These are phyloP conservation scores for Macaca mulatta DNA, from an alignment of 2,113 vertebrate species.

Conservation along the genomic window DNA sequence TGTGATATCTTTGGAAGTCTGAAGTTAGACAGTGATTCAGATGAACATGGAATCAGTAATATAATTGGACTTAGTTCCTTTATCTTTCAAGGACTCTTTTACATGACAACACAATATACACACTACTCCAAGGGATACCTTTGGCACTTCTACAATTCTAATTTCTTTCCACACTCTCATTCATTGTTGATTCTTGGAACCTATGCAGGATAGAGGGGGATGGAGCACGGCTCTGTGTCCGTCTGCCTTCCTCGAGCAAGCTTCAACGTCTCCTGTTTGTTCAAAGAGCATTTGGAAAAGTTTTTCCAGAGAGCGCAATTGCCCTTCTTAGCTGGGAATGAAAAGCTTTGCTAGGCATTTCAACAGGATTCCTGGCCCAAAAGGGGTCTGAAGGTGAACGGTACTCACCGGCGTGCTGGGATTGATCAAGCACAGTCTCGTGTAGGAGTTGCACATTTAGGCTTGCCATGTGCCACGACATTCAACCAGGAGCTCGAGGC, in stretches of 20 bases:
- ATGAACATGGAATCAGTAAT: conserved; percentile 79
- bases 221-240: conserved; percentile 19
- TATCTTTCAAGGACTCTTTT: conserved; percentile 83
- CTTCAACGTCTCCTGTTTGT: conserved; percentile 60
- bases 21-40: conserved; percentile 71
- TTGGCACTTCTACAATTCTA: conserved; percentile 81
- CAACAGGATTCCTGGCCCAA: conserved; percentile 39
- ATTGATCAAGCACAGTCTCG: background rate
- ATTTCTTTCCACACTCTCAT: conserved; percentile 81
- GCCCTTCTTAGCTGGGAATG: conserved; percentile 42
- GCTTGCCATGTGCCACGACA: background rate
- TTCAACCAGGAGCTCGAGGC: background rate
- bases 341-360: conserved; percentile 72
- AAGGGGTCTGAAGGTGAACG: background rate
- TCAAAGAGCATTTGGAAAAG: conserved; percentile 73
- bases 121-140: conserved; percentile 85
- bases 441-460: background rate
- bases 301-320: conserved; percentile 74
- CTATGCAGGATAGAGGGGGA: conserved; percentile 54
- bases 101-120: conserved; percentile 83
- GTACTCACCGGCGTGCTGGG: background rate
- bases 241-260: conserved; percentile 79
- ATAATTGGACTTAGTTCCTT: conserved; percentile 80
- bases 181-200: conserved; percentile 82
- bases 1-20: conserved; percentile 71